phyloP scores from a whole-genome alignment of 2,888 invertebrate genomes.

The Eupelmus urozonus region DNA sequence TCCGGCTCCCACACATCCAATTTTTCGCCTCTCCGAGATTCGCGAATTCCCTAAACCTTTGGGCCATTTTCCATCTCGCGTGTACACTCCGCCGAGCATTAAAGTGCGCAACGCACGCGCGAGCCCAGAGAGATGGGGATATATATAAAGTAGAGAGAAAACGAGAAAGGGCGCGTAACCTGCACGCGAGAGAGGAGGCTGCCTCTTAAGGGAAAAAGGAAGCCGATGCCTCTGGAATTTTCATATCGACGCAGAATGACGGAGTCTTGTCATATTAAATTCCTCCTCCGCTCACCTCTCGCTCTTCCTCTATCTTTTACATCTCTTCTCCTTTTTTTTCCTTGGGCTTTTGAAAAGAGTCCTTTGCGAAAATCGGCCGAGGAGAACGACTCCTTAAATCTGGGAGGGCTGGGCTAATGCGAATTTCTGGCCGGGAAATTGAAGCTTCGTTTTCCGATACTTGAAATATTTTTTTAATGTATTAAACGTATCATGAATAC shows the following conservation, averaged over 20 bases:
- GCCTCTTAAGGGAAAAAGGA: constrained; percentile 60
- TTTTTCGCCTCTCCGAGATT: constrained; percentile 29
- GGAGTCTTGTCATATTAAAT: constrained; percentile 76
- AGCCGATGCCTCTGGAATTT: constrained; percentile 74
- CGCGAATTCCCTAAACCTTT: constrained; percentile 29
- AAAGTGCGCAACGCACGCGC: constrained; percentile 23
- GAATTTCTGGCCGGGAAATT: neutral
- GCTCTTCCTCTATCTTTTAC: constrained; percentile 32
- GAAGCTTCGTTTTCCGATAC: neutral
- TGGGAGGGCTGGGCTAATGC: neutral
- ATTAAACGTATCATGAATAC: too few species aligned
- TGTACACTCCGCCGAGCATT: constrained; percentile 15
- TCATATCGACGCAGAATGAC: constrained; percentile 76
- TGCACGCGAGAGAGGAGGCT: neutral
- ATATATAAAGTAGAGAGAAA: constrained; percentile 6
- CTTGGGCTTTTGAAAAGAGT: neutral
- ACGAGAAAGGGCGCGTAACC: constrained; percentile 50
- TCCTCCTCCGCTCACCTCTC: constrained; percentile 61
- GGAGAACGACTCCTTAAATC: too few species aligned
- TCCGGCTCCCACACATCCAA: constrained; percentile 46
- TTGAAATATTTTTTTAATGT: too few species aligned
- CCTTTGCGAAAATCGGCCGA: too few species aligned
- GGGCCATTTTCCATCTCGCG: constrained; percentile 44
- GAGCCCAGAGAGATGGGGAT: too few species aligned
- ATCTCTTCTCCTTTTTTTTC: too few species aligned